Percentiles rank a stretch among this genome's conserved stretches.
Conservation (phyloP, 1,140 invertebrate genomes). For the Manduca sexta region DNA sequence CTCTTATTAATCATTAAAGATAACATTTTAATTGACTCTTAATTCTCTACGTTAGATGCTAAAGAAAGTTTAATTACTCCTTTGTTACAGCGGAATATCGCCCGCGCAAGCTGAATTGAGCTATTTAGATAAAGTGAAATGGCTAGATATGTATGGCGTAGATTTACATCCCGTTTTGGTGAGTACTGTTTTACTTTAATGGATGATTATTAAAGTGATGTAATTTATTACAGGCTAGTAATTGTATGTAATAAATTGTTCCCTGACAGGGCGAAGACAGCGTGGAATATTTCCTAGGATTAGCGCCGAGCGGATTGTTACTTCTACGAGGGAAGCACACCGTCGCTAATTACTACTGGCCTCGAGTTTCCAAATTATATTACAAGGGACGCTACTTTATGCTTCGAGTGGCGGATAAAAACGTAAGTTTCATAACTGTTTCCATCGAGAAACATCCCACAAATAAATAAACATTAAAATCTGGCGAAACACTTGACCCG, state of each 20-base stretch:
- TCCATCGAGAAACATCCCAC: constrained; percentile 7
- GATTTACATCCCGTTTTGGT: constrained; percentile 85
- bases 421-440: constrained; percentile 76
- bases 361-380: constrained; percentile 95
- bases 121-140: constrained; percentile 95
- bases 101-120: constrained; percentile 85
- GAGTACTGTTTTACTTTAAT: constrained; percentile 20
- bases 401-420: constrained; percentile 95
- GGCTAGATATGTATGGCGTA: constrained; percentile 97
- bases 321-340: constrained; percentile 96
- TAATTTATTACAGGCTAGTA: background rate
- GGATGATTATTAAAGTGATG: background rate
- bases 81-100: constrained; percentile 73
- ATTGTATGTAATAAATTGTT: constrained; percentile 28
- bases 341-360: constrained; percentile 99
- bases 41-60: constrained; percentile 5
- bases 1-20: constrained; percentile 32
- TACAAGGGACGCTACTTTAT: constrained; percentile 98
- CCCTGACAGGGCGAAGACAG: constrained; percentile 92
- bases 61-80: constrained; percentile 11
- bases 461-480: constrained; percentile 39
- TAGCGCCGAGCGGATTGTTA: constrained; percentile 97
- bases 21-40: constrained; percentile 34
- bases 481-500: constrained; percentile 46
- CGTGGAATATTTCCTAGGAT: constrained; percentile 95